Evolutionary conservation across 2,888 invertebrate species (phyloP).

Genomic region (Drosophila meridionalis): DNA sequence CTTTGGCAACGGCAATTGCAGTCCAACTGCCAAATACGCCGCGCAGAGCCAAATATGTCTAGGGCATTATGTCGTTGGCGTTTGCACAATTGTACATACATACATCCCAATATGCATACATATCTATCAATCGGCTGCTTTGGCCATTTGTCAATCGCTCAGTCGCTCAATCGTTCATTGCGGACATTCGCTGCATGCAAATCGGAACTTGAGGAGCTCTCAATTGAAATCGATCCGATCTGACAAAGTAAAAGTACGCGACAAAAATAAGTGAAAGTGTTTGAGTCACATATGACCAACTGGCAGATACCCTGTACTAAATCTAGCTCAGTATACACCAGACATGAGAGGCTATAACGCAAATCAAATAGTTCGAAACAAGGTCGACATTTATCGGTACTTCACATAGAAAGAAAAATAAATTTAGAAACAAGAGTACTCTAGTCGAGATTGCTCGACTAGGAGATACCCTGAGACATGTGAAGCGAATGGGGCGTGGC

Average conservation of each 20-base stretch:
- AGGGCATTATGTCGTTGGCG: conserved; percentile 35
- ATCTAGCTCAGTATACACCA: no score
- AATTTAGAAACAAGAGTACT: no score
- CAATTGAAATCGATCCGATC: conserved; percentile 31
- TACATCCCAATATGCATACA: neutral
- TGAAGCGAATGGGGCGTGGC: no score
- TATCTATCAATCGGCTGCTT: neutral
- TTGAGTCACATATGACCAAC: neutral
- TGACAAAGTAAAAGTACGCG: conserved; percentile 13
- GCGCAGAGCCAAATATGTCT: conserved; percentile 45
- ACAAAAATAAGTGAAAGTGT: conserved; percentile 5
- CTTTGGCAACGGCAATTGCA: conserved; percentile 55
- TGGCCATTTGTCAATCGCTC: conserved; percentile 23
- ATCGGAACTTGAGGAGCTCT: conserved; percentile 40
- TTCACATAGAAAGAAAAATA: no score
- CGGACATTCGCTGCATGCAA: conserved; percentile 48
- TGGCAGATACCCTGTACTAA: neutral
- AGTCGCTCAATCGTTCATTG: conserved; percentile 6
- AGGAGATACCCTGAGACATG: no score
- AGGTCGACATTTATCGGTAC: neutral
- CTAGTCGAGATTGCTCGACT: no score
- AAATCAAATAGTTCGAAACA: neutral
- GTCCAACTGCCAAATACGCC: conserved; percentile 35
- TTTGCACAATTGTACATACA: conserved; percentile 32
- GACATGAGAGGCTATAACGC: neutral